Evolutionary conservation across 1,140 invertebrate genomes (phyloP).

Genomic region (Penaeus chinensis): DNA sequence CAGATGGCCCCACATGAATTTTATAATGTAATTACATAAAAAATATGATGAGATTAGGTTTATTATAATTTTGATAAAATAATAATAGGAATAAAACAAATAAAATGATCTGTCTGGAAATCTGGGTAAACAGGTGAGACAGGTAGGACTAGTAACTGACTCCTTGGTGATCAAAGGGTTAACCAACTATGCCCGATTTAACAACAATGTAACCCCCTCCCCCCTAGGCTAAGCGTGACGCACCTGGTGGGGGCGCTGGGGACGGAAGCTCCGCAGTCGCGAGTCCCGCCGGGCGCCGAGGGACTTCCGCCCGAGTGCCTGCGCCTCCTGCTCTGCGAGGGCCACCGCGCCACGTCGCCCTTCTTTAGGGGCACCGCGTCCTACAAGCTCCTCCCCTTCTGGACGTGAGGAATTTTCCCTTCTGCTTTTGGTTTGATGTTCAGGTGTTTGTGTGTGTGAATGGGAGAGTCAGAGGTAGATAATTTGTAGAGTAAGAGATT

Average conservation of each 20-base stretch:
- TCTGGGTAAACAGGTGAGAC: too few species aligned
- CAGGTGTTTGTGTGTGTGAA: background rate
- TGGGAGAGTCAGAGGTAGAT: background rate
- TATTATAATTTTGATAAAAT: too few species aligned
- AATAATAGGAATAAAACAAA: too few species aligned
- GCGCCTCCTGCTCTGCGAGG: constrained; percentile 32
- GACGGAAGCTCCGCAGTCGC: background rate
- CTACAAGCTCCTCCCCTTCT: constrained; percentile 32
- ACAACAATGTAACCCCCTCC: background rate
- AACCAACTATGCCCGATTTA: too few species aligned
- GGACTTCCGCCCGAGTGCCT: constrained; percentile 19
- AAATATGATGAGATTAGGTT: too few species aligned
- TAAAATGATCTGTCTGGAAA: too few species aligned
- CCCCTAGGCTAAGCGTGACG: constrained; percentile 2
- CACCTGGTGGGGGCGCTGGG: constrained; percentile 17
- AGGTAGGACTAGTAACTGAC: too few species aligned
- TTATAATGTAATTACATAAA: too few species aligned
- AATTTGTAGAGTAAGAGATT: too few species aligned
- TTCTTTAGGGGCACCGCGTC: background rate
- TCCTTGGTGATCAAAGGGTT: too few species aligned
- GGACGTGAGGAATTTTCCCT: constrained; percentile 16
- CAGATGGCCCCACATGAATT: too few species aligned
- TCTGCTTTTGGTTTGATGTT: background rate
- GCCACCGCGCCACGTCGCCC: background rate
- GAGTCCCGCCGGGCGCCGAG: background rate